Percentiles rank a stretch among this genome's conserved stretches.
These are phyloP conservation scores for Etheostoma perlongum DNA, from an alignment of 2,797 vertebrate genomes.

Conservation along the genomic window DNA sequence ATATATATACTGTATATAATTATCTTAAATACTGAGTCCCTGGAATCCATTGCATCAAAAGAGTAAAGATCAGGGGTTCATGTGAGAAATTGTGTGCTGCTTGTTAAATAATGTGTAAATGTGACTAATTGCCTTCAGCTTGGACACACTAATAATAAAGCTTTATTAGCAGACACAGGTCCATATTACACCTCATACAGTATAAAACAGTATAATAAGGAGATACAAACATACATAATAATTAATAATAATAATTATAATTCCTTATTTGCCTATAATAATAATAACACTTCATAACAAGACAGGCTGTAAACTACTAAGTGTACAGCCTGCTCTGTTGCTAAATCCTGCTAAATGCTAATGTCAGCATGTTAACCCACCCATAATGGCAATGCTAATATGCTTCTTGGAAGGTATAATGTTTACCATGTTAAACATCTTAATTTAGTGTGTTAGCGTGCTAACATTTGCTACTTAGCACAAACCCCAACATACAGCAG, in stretches of 20 bases:
- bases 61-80: conserved; percentile 18
- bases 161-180: no score
- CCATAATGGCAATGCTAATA: not conserved
- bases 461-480: not conserved
- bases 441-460: not conserved
- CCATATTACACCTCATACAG: no score
- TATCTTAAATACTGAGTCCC: not conserved
- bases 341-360: not conserved
- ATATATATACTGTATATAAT: no score
- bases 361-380: not conserved
- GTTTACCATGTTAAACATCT: not conserved
- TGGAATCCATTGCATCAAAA: conserved; percentile 25
- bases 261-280: no score
- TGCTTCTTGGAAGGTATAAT: not conserved
- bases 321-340: not conserved
- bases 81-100: conserved; percentile 16
- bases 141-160: not conserved
- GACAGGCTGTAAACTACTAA: no score
- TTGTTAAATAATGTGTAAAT: conserved; percentile 7
- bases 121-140: not conserved
- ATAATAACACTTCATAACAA: not conserved
- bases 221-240: no score
- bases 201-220: no score
- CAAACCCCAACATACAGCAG: no score
- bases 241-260: no score